These are phyloP conservation scores for Tokudaia tokunoshimensis DNA, from an alignment of 2,797 vertebrate genomes.

Conservation along the genomic window DNA sequence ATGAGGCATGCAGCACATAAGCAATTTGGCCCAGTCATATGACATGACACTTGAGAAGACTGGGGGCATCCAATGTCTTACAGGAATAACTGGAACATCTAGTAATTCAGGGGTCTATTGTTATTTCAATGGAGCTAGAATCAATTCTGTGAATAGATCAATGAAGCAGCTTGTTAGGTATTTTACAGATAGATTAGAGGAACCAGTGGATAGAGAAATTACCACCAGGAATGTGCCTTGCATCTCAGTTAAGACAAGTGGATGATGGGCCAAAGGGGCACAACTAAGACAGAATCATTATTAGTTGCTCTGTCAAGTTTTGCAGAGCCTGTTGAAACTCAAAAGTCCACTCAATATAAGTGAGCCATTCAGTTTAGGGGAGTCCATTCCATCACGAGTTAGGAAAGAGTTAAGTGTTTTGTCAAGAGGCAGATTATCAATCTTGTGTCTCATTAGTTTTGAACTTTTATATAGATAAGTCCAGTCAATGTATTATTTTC, in stretches of 20 bases:
- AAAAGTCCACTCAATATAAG: background rate
- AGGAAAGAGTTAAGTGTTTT: background rate
- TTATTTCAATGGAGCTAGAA: background rate
- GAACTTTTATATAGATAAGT: too few relatives aligned
- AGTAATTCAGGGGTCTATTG: background rate
- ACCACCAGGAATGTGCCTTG: background rate
- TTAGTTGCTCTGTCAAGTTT: background rate
- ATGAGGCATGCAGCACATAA: background rate
- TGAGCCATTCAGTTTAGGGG: background rate
- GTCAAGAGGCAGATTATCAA: too few relatives aligned
- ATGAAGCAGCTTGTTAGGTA: background rate
- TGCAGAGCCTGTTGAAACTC: background rate
- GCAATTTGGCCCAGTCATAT: background rate
- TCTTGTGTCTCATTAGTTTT: too few relatives aligned
- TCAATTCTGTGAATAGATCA: background rate
- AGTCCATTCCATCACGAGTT: too few relatives aligned
- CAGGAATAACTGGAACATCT: background rate
- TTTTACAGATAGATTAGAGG: background rate
- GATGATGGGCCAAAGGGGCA: background rate
- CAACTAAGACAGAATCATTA: background rate
- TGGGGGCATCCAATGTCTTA: background rate
- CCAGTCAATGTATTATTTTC: too few relatives aligned
- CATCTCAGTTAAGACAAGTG: background rate
- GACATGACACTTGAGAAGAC: background rate
- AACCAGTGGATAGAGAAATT: background rate